Evolutionary conservation across 2,113 vertebrate genomes (phyloP), one percentile per base, ranked within the genome.

Genomic region (Boleophthalmus pectinirostris): DNA sequence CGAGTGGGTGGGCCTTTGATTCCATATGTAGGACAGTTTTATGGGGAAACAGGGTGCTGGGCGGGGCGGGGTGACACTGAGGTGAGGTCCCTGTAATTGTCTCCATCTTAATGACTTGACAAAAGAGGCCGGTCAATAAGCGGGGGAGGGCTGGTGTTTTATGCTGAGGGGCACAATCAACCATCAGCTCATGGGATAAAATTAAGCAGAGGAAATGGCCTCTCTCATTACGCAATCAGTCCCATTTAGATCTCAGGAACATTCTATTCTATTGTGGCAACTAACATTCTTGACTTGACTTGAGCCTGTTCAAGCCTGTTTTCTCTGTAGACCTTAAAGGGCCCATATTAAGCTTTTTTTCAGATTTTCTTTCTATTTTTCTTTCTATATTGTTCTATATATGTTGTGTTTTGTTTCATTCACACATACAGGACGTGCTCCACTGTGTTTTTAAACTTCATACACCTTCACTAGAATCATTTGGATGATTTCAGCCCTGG

Each of bases 51-150:
- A 58, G 49, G 14, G 67, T 12, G 54, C 61, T 64, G 61, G 23
- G 66, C 70, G 68, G 54, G 70, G 38, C 25, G 64, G 64, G 10
- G 0, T 43, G 53, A 69, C 24, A 67, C 45, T 1, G 23, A 65
- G 43, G 23, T 51, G 65, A 77, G 54, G 70, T 76, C 35, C 69
- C 38, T 56, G 8, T 54, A 70, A 82, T 65, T 74, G 58, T 64
- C 58, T 74, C 64, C 54, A 68, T 81, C 73, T 5, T 20, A 66
- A 74, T 80, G 83, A 86, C 83, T 72, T 73, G 82, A 85, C 64
- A 68, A 12, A 56, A 74, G 64, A 66, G 75, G 72, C 66, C 25
- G 43, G 58, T 83, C 58, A 80, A 78, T 67, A 53, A 33, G 71
- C 23, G 25, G 21, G 63, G 29, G 66, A 45, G 33, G 11, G 21